phyloP scores from a whole-genome alignment of 1,140 invertebrate species.

The Lepeophtheirus salmonis region DNA sequence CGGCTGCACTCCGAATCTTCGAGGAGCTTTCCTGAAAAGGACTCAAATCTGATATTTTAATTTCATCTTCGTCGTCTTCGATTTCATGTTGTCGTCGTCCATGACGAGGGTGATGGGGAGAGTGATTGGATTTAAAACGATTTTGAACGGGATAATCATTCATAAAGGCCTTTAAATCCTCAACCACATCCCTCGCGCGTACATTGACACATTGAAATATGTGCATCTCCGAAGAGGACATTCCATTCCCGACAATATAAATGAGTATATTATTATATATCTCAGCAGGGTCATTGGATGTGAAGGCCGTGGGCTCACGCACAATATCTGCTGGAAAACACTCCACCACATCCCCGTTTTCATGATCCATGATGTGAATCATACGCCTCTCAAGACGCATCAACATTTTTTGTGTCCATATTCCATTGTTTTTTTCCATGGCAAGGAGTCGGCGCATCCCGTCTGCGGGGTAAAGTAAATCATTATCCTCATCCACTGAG shows the following conservation, averaged over 20 bases:
- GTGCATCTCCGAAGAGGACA: slow-evolving; percentile 68
- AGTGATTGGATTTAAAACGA: slow-evolving; percentile 32
- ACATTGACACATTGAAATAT: slow-evolving; percentile 75
- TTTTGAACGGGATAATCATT: slow-evolving; percentile 32
- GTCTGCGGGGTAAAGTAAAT: slow-evolving; percentile 69
- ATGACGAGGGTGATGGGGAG: slow-evolving; percentile 31
- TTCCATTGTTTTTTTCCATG: slow-evolving; percentile 90
- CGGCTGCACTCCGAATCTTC: slow-evolving; percentile 6
- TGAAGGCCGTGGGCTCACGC: slow-evolving; percentile 85
- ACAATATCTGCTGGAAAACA: slow-evolving; percentile 77
- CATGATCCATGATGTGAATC: slow-evolving; percentile 86
- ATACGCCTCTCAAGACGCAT: slow-evolving; percentile 62
- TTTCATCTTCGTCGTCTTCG: slow-evolving; percentile 4
- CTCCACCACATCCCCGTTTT: slow-evolving; percentile 86
- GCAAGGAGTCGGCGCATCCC: slow-evolving; percentile 85
- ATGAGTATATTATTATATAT: slow-evolving; percentile 96
- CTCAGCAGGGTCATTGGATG: slow-evolving; percentile 84
- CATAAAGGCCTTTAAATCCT: slow-evolving; percentile 57
- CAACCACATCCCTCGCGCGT: slow-evolving; percentile 64
- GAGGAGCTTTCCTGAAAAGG: neutral
- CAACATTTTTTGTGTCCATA: slow-evolving; percentile 97
- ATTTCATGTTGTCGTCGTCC: slow-evolving; percentile 29
- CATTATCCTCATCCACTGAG: slow-evolving; percentile 67
- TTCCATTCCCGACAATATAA: slow-evolving; percentile 55
- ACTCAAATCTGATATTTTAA: neutral